Conservation (phyloP, 2,888 invertebrate genomes). For the Agrilus cyanescens region DNA sequence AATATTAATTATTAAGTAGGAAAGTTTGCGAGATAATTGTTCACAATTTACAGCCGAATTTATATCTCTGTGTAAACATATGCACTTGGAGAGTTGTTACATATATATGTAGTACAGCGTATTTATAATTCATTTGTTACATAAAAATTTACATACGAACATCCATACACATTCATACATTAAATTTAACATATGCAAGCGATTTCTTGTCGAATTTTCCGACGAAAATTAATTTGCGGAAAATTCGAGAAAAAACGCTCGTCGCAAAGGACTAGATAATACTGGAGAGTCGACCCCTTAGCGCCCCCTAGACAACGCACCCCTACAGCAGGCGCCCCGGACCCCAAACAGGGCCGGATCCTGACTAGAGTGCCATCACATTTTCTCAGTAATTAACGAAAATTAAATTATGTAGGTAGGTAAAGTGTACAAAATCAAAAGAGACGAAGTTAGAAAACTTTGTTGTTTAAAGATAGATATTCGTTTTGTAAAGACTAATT, state of each 20-base stretch:
- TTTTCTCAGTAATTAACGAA: conserved; percentile 3
- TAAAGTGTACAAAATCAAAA: too few species aligned
- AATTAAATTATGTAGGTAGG: too few species aligned
- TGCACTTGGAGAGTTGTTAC: conserved; percentile 24
- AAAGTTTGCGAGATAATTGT: too few species aligned
- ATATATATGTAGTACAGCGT: conserved; percentile 27
- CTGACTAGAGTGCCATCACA: conserved; percentile 14
- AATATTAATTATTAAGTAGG: too few species aligned
- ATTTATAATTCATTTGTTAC: conserved; percentile 23
- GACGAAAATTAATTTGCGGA: too few species aligned
- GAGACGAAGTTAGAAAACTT: too few species aligned
- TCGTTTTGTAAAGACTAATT: too few species aligned
- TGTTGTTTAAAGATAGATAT: too few species aligned
- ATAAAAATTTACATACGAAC: conserved; percentile 20
- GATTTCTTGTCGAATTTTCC: too few species aligned
- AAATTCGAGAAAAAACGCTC: conserved; percentile 12
- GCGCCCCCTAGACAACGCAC: conserved; percentile 43
- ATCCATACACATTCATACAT: conserved; percentile 14
- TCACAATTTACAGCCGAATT: neutral
- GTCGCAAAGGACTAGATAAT: conserved; percentile 53
- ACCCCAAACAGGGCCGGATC: conserved; percentile 33
- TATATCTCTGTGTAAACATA: conserved; percentile 1
- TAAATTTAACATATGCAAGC: conserved; percentile 3
- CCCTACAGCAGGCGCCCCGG: conserved; percentile 52
- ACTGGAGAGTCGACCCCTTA: conserved; percentile 44